A percentile compares a stretch with the other conserved stretches of the same genome.
Evolutionary conservation across 2,113 vertebrate genomes (phyloP).

Genomic region (Brachyhypopomus occidentalis): DNA sequence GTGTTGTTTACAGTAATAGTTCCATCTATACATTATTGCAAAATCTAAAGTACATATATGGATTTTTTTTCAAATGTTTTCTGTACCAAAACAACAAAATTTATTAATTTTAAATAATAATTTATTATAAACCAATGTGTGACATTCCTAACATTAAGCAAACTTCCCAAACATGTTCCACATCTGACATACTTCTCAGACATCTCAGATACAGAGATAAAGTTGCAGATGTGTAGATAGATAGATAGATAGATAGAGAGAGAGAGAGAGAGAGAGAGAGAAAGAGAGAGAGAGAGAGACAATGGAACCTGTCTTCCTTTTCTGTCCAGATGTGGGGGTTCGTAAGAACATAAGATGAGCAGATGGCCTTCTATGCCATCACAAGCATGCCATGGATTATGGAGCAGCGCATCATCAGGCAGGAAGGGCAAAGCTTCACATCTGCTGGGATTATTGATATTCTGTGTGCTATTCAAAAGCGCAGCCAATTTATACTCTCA

Average conservation of each 20-base stretch:
- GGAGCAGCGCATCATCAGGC: constrained; percentile 49
- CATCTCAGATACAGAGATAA: not conserved
- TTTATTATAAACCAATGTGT: no score
- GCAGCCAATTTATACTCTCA: constrained; percentile 19
- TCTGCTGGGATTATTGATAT: constrained; percentile 45
- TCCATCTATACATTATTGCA: no score
- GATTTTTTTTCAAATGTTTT: no score
- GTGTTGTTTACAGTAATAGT: no score
- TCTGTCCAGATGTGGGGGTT: constrained; percentile 53
- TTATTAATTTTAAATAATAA: no score
- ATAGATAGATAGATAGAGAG: not conserved
- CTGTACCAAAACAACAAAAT: no score
- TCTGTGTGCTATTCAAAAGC: constrained; percentile 4
- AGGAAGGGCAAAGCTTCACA: constrained; percentile 39
- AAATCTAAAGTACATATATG: no score
- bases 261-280: not conserved
- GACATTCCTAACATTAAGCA: no score
- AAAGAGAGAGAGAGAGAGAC: not conserved
- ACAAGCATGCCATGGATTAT: constrained; percentile 52
- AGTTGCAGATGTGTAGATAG: not conserved
- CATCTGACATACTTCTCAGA: no score
- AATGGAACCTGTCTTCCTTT: not conserved
- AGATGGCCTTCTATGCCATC: constrained; percentile 56
- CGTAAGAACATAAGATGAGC: constrained; percentile 51
- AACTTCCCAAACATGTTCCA: no score